Evolutionary conservation across 2,888 invertebrate species (phyloP), one percentile per base, ranked within the genome.

Genomic region (Hirtodrosophila confusa): DNA sequence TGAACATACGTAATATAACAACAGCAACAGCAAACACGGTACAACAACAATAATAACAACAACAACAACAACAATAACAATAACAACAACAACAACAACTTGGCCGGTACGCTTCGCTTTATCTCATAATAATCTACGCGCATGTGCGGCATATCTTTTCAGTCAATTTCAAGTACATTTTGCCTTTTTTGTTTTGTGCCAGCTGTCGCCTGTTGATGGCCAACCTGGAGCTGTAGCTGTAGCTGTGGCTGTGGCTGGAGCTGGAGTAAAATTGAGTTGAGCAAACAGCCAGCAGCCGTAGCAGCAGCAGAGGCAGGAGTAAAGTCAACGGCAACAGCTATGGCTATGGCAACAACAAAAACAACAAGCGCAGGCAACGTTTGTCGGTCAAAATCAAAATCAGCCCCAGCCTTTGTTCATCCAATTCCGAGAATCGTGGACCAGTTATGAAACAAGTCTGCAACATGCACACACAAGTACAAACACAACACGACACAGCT

Each of bases 311-410:
- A 69, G 63, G 49, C 17, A 17, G 17, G 47, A 77, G 63, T 53
- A 74, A 51, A 69, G 63, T 62, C 69, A 75, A 57, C 45, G 44
- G 50, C 64, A 50, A 47, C 64, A 53, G 60, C 60, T 44, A 40
- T 51, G 23, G 36, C 64, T 61, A 76, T 23, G 47, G 12, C 53
- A 11, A 17, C 44, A 44, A 33, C 45, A 47, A 40, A 65, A 56
- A 64, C 69, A 75, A 63, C 75, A 86, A 69, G 86, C 73, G 61
- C 87, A 75, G 80, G 79, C 86, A 83, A 76, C 80, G 80, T 90
- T 90, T 90, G 90, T 90, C 90, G 90, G 90, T 90, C 89, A 90
- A 90, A 88, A 89, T 86, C 80, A 86, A 89, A 88, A 86, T 79
- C 75, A 75, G 88, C 50, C 75, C 63, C 66, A 80, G 88, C 79